Base-by-base conservation (phyloP, 1,140 invertebrate genomes). In the Aphelenchoides avenae region DNA sequence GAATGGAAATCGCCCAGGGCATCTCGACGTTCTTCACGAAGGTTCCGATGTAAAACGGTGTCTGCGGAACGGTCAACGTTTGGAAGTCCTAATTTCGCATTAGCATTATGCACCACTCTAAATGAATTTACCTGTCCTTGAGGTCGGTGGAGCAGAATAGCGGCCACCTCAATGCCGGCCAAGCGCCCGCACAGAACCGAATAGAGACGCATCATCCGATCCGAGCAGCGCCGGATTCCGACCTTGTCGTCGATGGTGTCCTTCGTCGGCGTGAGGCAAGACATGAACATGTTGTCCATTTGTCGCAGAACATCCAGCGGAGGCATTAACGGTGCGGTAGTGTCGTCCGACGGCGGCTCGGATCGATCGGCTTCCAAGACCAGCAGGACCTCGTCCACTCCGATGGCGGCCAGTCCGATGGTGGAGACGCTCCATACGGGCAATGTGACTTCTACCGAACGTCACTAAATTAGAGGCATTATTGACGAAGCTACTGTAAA, bases 381-480 rank as follows among this genome's bases (percentile, higher is more conserved):
- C 7, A 63, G 6, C 29, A 66, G 33, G 20, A 63, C n/a, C 49
- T 63, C 61, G 26, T 63, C 61, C 26, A 46, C 43, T 15, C 61
- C 61, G 15, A 63, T 48, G 13, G 61, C 4, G 13, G 48, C 24
- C 15, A 63, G 30, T n/a, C 61, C 61, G 9, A 27, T 24, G 2
- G 61, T 66, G 20, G 58, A 68, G 36, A 56, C 37, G 11, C 22
- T 37, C 24, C 43, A 44, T 4, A 61, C n/a, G n/a, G n/a, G n/a
- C n/a, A n/a, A n/a, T n/a, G n/a, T n/a, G n/a, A n/a, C n/a, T n/a
- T n/a, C n/a, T n/a, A n/a, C n/a, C n/a, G n/a, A n/a, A n/a, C n/a
- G n/a, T n/a, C n/a, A n/a, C n/a, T n/a, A n/a, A n/a, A n/a, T n/a
- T n/a, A n/a, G n/a, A n/a, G n/a, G n/a, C 41, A 31, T 43, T 27